Base-by-base conservation (phyloP, 2,797 vertebrate genomes). In the Merluccius polli region DNA sequence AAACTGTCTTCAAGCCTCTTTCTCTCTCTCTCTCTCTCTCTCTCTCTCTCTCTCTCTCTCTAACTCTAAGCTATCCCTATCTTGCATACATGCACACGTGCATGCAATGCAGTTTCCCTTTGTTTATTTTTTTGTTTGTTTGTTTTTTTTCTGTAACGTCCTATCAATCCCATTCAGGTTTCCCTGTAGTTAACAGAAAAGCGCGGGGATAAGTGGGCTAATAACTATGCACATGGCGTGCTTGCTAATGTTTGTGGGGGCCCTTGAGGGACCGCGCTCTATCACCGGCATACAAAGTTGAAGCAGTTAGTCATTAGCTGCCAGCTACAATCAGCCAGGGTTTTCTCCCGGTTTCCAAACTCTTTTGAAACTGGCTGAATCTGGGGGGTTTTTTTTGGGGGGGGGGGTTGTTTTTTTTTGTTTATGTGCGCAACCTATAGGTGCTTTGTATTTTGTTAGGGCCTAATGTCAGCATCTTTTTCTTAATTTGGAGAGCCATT, bases 151-250 rank as follows among this genome's bases (percentile, higher is more conserved):
- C 44, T 5, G 65, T 35, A 77, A 78, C 84, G 87, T 80, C 75
- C 63, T 75, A 86, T 82, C 72, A 24, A 18, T 16, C 73, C 84
- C 79, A 82, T 78, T 75, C 52, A 73, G 78, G 81, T 81, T 74
- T 84, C 85, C 18, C 15, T 18, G 44, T 82, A 76, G 78, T 88
- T 89, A 86, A 83, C 87, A 86, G 83, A 85, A 90, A 89, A 87
- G 77, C 86, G 85, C 86, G 81, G 80, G 81, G 79, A 85, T 87
- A 91, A 92, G 91, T 88, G 88, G 87, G 81, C 85, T 81, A 87
- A 91, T 91, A 89, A 90, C 80, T 79, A 75, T 83, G 85, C 86
- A 88, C 13, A 7, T 8, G n/a, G 59, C 59, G 27, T 92, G 90
- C 78, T 78, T 0, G 81, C 85, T 91, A 91, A 93, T 92, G 84